Base-by-base conservation (phyloP, 2,888 invertebrate species). In the Salpingus planirostris region DNA sequence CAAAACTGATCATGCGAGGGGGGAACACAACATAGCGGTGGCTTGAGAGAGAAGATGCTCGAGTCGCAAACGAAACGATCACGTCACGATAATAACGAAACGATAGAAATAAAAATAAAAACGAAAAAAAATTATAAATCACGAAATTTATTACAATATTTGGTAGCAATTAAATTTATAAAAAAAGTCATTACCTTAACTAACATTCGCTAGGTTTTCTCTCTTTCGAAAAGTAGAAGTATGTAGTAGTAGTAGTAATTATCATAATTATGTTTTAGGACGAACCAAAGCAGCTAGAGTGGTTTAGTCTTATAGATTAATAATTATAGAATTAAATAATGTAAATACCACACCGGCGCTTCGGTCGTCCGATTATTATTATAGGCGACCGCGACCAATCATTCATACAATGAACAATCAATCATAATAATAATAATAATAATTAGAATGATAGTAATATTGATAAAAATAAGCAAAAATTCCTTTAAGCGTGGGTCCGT, bases 101-200 rank as follows among this genome's bases (percentile, higher is more conserved):
- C 44, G 51, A 50, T 42, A 40, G 50, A 45, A 47, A 50, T 54
- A 52, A 56, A 52, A 56, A 56, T 57, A 51, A 50, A 58, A 58
- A 55, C 55, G 47, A 48, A 52, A 54, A 46, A 53, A 56, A 62
- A 53, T 49, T 59, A 64, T 60, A 63, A 64, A 64, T 64, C 62
- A 65, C 59, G 62, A 62, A 65, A 57, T 65, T 66, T 65, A 65
- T 65, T 65, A 63, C 57, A 56, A 63, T 66, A 66, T 67, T 67
- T 67, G 67, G 67, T 67, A 65, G 64, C 61, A 65, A 62, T 63
- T 60, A 59, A 57, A 57, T 60, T 59, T 61, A 62, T 54, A 49
- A 58, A 59, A 60, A 59, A 59, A 57, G 52, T 56, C 54, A 59
- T 59, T 57, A 54, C 50, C 55, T 59, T 55, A 58, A 54, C 45